phyloP scores from a whole-genome alignment of 2,888 invertebrate genomes.

The Cartodere bifasciata region DNA sequence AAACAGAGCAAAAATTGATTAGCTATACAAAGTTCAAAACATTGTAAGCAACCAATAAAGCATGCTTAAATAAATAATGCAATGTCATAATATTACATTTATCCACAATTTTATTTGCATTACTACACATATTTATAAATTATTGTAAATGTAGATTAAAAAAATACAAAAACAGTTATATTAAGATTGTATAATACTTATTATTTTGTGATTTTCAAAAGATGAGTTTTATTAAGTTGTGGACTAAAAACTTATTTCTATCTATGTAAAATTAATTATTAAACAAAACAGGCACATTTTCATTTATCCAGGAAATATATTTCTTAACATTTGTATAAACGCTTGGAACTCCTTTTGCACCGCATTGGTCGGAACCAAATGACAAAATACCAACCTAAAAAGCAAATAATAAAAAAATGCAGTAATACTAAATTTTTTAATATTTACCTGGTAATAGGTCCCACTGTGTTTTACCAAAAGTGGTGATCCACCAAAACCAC shows the following conservation, averaged over 20 bases:
- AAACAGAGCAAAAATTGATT: too few relatives aligned
- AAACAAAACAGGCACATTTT: conserved; percentile 45
- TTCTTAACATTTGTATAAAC: conserved; percentile 65
- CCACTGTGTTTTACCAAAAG: conserved; percentile 49
- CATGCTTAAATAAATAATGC: too few relatives aligned
- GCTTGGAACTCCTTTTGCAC: conserved; percentile 58
- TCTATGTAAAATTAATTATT: conserved; percentile 17
- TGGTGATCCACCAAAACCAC: conserved; percentile 70
- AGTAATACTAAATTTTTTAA: not conserved
- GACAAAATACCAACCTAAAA: conserved; percentile 65
- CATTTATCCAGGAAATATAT: conserved; percentile 63
- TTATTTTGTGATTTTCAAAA: not conserved
- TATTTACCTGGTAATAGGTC: conserved; percentile 48
- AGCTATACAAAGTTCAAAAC: too few relatives aligned
- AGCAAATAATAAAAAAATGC: conserved; percentile 8
- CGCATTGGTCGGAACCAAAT: conserved; percentile 68
- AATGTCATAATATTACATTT: too few relatives aligned
- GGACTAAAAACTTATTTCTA: not conserved
- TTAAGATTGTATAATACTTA: not conserved
- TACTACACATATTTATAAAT: too few relatives aligned
- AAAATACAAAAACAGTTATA: conserved; percentile 1
- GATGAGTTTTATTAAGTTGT: not conserved
- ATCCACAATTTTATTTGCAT: too few relatives aligned
- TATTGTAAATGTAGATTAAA: too few relatives aligned
- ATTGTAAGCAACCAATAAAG: too few relatives aligned